Evolutionary conservation across 2,113 vertebrate genomes (phyloP), one percentile per base, ranked within the genome.

Genomic region (Saimiri boliviensis): DNA sequence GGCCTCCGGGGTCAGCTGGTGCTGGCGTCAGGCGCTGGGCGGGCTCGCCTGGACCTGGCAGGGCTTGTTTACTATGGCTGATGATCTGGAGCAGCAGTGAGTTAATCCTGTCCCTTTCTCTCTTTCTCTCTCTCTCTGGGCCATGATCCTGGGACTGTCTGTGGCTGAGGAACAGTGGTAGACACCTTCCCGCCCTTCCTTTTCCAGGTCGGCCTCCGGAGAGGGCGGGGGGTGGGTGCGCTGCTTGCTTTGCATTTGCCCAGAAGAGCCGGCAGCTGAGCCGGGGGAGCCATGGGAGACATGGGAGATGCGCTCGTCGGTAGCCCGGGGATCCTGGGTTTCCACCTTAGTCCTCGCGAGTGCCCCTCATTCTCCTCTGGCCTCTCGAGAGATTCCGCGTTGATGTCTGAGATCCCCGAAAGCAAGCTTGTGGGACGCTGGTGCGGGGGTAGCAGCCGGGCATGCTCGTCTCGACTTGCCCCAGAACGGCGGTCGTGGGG

Each of bases 41-140:
- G 73, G 97, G 96, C 74, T 97, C 56, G 0, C 90, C 92, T 58
- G 94, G 77, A 95, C 97, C 94, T 95, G 70, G 92, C 96, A 81
- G 93, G 96, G 95, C 98, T 97, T 97, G 97, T 98, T 98, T 98
- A 97, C 89, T 91, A 98, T 98, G 98, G 98, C 97, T 85, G 98
- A 98, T 97, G 98, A 98, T 91, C 96, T 98, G 97, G 98, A 98
- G 96, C 97, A 97, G 96, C 97, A 97, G 98, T 98, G 97, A 98
- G 98, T 98, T 79, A 88, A 96, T 92, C 90, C 95, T 32, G 97
- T 86, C 93, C 85, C 60, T 96, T 81, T 97, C 47, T 95, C 17
- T 93, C 6, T 87, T 5, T 92, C 76, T 94, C 37, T 96, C 27
- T 97, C 58, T 97, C 81, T 89, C 93, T 89, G 86, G 96, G 89